Conservation (phyloP, 2,888 invertebrate genomes). For the Helleia helle region DNA sequence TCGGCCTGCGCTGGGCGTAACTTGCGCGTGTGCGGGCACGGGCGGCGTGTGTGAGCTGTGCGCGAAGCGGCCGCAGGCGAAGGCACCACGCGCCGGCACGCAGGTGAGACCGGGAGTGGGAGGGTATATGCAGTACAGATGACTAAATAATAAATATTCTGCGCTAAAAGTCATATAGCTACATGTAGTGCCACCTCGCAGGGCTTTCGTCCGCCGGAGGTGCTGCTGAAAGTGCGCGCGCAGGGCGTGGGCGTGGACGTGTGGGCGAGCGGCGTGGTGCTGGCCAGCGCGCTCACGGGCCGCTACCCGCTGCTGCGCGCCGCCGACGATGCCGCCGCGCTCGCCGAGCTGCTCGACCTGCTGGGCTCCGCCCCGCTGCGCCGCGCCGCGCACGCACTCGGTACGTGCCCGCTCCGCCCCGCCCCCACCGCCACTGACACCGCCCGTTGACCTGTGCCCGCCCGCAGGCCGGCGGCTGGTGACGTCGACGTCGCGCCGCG, state of each 20-base stretch:
- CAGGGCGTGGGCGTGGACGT: constrained; percentile 91
- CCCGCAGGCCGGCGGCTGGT: constrained; percentile 38
- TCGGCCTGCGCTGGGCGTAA: constrained; percentile 73
- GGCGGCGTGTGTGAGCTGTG: constrained; percentile 20
- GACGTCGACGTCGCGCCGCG: constrained; percentile 35
- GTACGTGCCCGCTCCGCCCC: constrained; percentile 75
- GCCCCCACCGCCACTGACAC: constrained; percentile 75
- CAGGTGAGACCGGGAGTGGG: no score
- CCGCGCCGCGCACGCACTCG: constrained; percentile 74
- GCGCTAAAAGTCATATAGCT: no score
- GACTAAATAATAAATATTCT: no score
- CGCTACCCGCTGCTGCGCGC: constrained; percentile 91
- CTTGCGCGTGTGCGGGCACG: constrained; percentile 51
- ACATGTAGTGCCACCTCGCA: no score
- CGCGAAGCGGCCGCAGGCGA: constrained; percentile 64
- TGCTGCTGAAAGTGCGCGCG: constrained; percentile 78
- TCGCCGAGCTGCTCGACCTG: constrained; percentile 87
- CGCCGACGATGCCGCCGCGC: constrained; percentile 79
- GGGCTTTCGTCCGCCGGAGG: constrained; percentile 90
- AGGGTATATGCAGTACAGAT: no score
- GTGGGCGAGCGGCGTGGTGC: constrained; percentile 92
- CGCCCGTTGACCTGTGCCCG: neutral
- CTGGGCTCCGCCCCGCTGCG: constrained; percentile 83
- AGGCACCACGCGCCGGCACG: constrained; percentile 75
- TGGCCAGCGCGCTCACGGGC: constrained; percentile 79